Conservation (phyloP, 2,888 invertebrate species). For the Hipparchia sbordonii region DNA sequence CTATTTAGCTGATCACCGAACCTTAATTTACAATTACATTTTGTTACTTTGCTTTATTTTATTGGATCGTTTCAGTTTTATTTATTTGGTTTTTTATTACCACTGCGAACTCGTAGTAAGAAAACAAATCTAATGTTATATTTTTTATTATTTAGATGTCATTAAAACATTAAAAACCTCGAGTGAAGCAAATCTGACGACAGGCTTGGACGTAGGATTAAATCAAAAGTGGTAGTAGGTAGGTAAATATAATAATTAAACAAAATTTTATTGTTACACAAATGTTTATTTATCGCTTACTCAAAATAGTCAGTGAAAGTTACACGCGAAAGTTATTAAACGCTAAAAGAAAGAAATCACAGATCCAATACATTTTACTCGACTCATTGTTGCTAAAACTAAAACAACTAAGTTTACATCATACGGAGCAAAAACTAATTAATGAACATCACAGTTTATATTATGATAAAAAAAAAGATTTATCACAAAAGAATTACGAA, state of each 20-base stretch:
- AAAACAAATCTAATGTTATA: neutral
- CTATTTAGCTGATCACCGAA: too few relatives aligned
- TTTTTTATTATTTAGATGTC: neutral
- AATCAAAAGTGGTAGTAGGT: neutral
- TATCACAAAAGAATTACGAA: constrained; percentile 60
- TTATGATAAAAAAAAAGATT: constrained; percentile 62
- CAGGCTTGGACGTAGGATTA: neutral
- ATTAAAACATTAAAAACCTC: neutral
- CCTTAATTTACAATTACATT: neutral
- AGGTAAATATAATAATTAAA: constrained; percentile 41
- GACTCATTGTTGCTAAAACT: constrained; percentile 43
- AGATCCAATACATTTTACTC: constrained; percentile 71
- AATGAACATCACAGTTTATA: constrained; percentile 71
- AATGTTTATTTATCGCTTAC: constrained; percentile 74
- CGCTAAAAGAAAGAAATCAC: constrained; percentile 74
- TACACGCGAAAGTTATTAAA: constrained; percentile 63
- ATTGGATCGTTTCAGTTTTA: neutral
- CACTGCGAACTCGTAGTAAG: too few relatives aligned
- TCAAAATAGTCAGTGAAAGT: constrained; percentile 70
- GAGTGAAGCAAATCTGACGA: neutral
- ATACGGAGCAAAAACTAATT: constrained; percentile 53
- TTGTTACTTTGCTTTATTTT: neutral
- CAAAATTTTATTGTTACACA: constrained; percentile 63
- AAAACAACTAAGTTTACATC: constrained; percentile 46
- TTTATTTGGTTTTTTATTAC: too few relatives aligned